These are phyloP conservation scores for Apeira syringaria DNA, from an alignment of 2,888 invertebrate species.

Conservation along the genomic window DNA sequence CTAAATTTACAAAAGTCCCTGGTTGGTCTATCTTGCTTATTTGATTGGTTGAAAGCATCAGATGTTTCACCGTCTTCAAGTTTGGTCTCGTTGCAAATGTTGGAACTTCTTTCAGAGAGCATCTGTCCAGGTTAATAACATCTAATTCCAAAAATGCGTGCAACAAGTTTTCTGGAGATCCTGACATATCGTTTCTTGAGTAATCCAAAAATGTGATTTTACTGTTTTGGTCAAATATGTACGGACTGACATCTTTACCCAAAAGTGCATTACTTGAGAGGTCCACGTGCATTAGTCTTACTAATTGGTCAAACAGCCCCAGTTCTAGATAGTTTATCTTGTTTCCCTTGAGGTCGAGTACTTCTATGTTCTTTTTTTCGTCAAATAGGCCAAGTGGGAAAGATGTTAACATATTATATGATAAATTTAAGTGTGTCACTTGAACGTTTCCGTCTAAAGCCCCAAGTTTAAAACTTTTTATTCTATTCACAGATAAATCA, in stretches of 20 bases:
- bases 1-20: slow-evolving; percentile 44
- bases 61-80: slow-evolving; percentile 52
- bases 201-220: slow-evolving; percentile 49
- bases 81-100: slow-evolving; percentile 48
- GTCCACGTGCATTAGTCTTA: slow-evolving; percentile 48
- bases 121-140: slow-evolving; percentile 48
- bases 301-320: slow-evolving; percentile 49
- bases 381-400: slow-evolving; percentile 56
- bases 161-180: slow-evolving; percentile 42
- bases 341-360: slow-evolving; percentile 55
- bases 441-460: slow-evolving; percentile 45
- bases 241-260: slow-evolving; percentile 43
- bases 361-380: slow-evolving; percentile 44
- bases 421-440: slow-evolving; percentile 51
- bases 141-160: slow-evolving; percentile 42
- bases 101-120: slow-evolving; percentile 54
- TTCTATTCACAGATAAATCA: slow-evolving; percentile 55
- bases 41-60: slow-evolving; percentile 56
- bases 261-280: slow-evolving; percentile 49
- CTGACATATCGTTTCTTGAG: slow-evolving; percentile 55
- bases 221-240: slow-evolving; percentile 44
- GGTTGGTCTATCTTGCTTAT: slow-evolving; percentile 45
- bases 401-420: slow-evolving; percentile 45
- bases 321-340: slow-evolving; percentile 39
- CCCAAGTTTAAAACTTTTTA: slow-evolving; percentile 46